phyloP scores from a whole-genome alignment of 2,797 vertebrate species.

The Glyptemys insculpta region DNA sequence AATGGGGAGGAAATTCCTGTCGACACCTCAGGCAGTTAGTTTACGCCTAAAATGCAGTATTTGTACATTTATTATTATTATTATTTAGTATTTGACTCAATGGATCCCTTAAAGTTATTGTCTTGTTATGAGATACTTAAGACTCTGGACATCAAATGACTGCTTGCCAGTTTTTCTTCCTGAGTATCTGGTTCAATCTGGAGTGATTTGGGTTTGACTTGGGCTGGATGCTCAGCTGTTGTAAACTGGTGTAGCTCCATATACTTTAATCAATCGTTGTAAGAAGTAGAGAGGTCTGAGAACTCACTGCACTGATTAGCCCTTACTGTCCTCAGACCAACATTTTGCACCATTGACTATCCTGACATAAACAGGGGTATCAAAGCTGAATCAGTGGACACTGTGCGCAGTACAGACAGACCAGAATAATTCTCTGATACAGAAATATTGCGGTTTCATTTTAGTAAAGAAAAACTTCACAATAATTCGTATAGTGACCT shows the following conservation, averaged over 20 bases:
- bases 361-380: not conserved
- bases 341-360: not conserved
- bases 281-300: not conserved
- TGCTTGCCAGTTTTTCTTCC: not conserved
- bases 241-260: not conserved
- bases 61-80: not conserved
- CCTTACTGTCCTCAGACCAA: not conserved
- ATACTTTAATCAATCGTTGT: not conserved
- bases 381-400: not conserved
- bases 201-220: not conserved
- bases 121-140: not conserved
- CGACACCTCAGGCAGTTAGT: not conserved
- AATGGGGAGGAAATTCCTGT: not conserved
- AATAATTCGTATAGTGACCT: not conserved
- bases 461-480: not conserved
- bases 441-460: not conserved
- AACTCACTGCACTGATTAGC: not conserved
- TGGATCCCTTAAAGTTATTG: not conserved
- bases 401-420: not conserved
- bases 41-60: not conserved
- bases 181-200: not conserved
- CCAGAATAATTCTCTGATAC: not conserved
- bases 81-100: not conserved
- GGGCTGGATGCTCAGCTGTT: not conserved
- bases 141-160: not conserved